These are phyloP conservation scores for Leptopilina myrica DNA, from an alignment of 2,888 invertebrate genomes.

Conservation along the genomic window DNA sequence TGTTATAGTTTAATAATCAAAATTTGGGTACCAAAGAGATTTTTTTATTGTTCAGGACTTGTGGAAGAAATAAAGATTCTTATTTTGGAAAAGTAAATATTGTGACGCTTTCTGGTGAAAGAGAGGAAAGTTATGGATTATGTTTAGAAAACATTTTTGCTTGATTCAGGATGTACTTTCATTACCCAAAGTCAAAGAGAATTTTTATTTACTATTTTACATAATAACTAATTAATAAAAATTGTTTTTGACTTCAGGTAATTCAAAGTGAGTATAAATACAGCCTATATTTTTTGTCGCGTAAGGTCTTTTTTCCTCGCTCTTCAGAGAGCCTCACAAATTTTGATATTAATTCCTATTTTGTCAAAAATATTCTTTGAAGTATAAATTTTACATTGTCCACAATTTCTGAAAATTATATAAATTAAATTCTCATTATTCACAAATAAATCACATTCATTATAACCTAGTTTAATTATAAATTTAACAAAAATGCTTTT, in stretches of 20 bases:
- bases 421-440: not conserved
- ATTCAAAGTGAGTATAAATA: too few species aligned
- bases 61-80: not conserved
- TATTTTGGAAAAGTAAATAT: not conserved
- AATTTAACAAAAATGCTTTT: slow-evolving; percentile 19
- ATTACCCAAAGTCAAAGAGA: too few species aligned
- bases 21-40: not conserved
- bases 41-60: not conserved
- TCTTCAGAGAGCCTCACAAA: not conserved
- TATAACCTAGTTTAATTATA: slow-evolving; percentile 8
- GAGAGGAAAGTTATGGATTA: too few species aligned
- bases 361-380: not conserved
- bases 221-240: too few species aligned
- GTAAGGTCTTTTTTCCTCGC: too few species aligned
- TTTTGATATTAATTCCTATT: not conserved
- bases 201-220: too few species aligned
- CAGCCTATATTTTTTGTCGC: too few species aligned
- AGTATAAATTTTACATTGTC: not conserved
- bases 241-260: too few species aligned
- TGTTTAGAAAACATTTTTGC: too few species aligned
- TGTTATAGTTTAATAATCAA: not conserved
- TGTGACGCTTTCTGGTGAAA: too few species aligned
- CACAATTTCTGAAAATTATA: slow-evolving; percentile 13
- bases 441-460: slow-evolving; percentile 5
- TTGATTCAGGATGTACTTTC: too few species aligned